Evolutionary conservation across 37 sponge, comb jelly and placozoan genomes (phyloP), one percentile per base, ranked within the genome.

Genomic region (Crambe crambe): DNA sequence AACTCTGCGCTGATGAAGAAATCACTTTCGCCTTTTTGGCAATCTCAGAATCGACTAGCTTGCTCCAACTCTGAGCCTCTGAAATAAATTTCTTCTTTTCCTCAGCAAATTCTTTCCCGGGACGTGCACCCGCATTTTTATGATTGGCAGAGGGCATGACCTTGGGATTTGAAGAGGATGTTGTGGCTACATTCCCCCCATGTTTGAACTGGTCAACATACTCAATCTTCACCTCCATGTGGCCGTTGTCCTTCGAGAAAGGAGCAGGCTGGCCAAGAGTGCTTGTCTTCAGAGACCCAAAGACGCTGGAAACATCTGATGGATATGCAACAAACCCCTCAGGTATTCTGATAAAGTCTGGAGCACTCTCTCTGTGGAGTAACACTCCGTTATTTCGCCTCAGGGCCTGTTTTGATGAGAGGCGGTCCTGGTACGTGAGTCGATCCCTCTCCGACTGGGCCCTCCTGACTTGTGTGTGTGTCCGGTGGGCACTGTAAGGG

Each of bases 61-160:
- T 75, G 39, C 88, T 87, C 88, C 88, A 87, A 12, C 76, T 62
- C 44, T 41, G 75, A 34, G 88, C 88, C 31, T 87, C 88, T 3
- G 18, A 29, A 26, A 87, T 87, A 70, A 77, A 87, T 78, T 87
- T 68, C 66, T 47, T 63, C 66, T 70, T 74, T 63, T 68, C 64
- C 30, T 79, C 66, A 35, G 21, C 43, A n/a, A 61, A 30, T 17
- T 18, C 37, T 39, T 54, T 54, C 54, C 34, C 56, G 30, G 56
- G 9, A 70, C 10, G 6, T 2, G 21, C 38, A 12, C 8, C 39
- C 3, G 38, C 8, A 34, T 36, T 68, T 18, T 35, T 68, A 6
- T 56, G 75, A 30, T 26, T 21, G 6, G 38, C 59, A 74, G 75
- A 26, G 27, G 4, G 3, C 20, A 29, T 22, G 3, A 41, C 8